Percentiles rank a stretch among this genome's conserved stretches.
phyloP scores from a whole-genome alignment of 2,113 vertebrate species.

The Stegostoma tigrinum region DNA sequence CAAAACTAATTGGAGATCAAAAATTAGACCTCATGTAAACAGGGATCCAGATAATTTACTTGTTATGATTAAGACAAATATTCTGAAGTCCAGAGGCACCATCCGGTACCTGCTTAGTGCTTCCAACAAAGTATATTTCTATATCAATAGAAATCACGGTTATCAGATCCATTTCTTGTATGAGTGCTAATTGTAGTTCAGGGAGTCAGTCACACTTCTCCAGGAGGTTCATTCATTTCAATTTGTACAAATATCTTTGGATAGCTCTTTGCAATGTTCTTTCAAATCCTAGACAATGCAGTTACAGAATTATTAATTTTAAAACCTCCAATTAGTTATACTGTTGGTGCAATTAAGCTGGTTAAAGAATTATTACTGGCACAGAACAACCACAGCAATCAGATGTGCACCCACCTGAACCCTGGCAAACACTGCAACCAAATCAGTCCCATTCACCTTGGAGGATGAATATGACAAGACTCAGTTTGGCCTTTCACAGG shows the following conservation, averaged over 20 bases:
- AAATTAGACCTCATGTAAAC: not conserved
- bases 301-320: not conserved
- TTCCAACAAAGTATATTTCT: not conserved
- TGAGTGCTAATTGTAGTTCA: not conserved
- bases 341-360: not conserved
- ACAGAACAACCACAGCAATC: no score
- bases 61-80: not conserved
- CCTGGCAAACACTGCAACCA: no score
- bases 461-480: no score
- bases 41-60: not conserved
- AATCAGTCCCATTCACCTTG: no score
- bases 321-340: not conserved
- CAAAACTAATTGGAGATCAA: not conserved
- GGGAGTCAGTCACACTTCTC: not conserved
- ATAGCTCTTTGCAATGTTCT: not conserved
- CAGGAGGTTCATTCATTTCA: not conserved
- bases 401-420: no score
- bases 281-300: not conserved
- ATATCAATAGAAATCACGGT: not conserved
- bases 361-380: no score
- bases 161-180: not conserved
- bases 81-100: not conserved
- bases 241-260: not conserved
- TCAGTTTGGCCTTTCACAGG: not conserved
- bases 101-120: not conserved